These are phyloP conservation scores for Drosophila trichaetosa DNA, from an alignment of 2,888 invertebrate genomes.

Conservation along the genomic window DNA sequence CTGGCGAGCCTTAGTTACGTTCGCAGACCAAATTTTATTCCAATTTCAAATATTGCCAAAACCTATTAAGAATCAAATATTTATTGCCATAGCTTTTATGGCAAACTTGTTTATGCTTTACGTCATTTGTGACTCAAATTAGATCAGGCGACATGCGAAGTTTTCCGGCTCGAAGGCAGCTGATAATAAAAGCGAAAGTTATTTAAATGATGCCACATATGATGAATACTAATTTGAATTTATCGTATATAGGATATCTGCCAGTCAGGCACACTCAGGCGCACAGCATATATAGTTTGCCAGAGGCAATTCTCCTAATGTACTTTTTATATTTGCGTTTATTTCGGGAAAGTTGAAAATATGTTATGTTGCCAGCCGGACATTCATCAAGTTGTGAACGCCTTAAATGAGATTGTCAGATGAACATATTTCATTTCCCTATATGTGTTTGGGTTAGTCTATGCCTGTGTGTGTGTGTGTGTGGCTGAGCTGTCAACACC, in stretches of 20 bases:
- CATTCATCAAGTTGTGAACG: conserved; percentile 69
- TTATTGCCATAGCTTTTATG: neutral
- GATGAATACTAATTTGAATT: no score
- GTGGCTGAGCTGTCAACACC: conserved; percentile 53
- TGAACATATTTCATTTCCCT: conserved; percentile 43
- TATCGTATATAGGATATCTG: conserved; percentile 12
- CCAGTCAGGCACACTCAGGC: neutral
- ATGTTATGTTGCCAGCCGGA: conserved; percentile 36
- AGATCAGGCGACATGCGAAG: neutral
- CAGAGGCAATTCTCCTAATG: conserved; percentile 53
- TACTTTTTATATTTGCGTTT: conserved; percentile 56
- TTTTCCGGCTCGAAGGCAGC: neutral
- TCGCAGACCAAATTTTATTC: neutral
- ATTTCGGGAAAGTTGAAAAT: conserved; percentile 61
- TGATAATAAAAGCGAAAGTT: neutral
- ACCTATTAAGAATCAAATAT: neutral
- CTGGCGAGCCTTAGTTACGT: neutral
- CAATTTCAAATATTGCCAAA: neutral
- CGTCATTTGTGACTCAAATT: neutral
- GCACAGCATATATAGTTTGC: conserved; percentile 1
- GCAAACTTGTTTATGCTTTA: neutral
- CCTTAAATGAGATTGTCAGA: conserved; percentile 64
- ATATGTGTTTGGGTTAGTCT: neutral
- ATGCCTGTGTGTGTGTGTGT: conserved; percentile 8
- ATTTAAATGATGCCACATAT: neutral